A percentile compares a stretch with the other conserved stretches of the same genome.
phyloP scores from a whole-genome alignment of 2,113 vertebrate genomes.

The Galbula dea region DNA sequence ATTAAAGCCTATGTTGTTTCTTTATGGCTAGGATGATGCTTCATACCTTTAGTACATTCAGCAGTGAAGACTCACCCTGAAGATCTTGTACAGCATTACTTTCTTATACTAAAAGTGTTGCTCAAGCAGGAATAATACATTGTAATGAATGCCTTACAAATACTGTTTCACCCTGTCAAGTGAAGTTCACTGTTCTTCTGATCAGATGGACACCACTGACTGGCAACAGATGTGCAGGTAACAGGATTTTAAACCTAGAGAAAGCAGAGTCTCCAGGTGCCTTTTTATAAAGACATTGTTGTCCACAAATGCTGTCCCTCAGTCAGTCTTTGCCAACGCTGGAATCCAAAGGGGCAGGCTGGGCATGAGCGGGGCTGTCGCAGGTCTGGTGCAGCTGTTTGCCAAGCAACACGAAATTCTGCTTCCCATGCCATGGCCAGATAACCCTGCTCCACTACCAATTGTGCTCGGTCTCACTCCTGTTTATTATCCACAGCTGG shows the following conservation, averaged over 20 bases:
- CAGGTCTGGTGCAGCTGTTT: neutral
- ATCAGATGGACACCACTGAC: neutral
- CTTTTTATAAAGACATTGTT: neutral
- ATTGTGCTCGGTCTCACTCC: neutral
- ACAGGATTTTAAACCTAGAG: neutral
- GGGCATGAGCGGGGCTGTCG: fast-evolving
- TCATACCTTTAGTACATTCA: neutral
- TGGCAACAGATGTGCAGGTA: neutral
- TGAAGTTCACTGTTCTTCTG: neutral
- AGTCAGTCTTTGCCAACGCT: neutral
- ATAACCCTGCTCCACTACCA: neutral
- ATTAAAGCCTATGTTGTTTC: neutral
- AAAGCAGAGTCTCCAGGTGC: neutral
- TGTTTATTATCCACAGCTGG: neutral
- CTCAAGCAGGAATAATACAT: neutral
- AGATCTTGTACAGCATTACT: neutral
- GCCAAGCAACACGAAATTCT: fast-evolving
- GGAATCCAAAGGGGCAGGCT: fast-evolving
- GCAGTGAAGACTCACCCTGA: neutral
- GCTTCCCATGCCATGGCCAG: neutral
- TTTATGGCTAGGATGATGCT: neutral
- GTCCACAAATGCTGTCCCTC: neutral
- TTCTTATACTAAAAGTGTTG: neutral
- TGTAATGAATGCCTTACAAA: neutral
- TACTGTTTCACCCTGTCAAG: neutral